These are phyloP conservation scores for Solenopsis invicta DNA, from an alignment of 1,140 invertebrate species.

Conservation along the genomic window DNA sequence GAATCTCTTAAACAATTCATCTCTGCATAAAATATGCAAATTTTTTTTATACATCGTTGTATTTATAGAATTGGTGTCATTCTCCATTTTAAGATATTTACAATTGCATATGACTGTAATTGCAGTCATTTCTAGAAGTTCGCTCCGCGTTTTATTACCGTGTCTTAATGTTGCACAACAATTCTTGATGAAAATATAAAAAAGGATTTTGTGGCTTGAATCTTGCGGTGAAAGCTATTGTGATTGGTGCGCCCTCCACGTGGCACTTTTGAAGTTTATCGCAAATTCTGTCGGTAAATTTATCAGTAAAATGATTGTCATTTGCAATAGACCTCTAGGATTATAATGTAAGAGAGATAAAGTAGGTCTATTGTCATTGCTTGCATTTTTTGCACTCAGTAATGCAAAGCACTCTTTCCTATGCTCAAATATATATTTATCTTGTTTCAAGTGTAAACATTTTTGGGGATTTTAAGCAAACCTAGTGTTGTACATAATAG, in stretches of 20 bases:
- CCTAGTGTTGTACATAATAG: not conserved
- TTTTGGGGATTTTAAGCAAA: too few species aligned
- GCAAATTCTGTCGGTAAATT: constrained; percentile 69
- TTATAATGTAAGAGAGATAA: not conserved
- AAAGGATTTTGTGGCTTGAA: constrained; percentile 12
- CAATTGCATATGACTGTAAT: not conserved
- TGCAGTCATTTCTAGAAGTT: not conserved
- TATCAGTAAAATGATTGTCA: not conserved
- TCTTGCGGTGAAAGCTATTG: constrained; percentile 41
- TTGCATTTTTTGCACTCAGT: too few species aligned
- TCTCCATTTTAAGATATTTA: not conserved
- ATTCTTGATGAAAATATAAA: constrained; percentile 29
- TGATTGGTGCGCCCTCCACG: constrained; percentile 67
- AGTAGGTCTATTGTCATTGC: not conserved
- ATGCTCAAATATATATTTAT: too few species aligned
- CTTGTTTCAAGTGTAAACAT: too few species aligned
- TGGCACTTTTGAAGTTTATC: constrained; percentile 56
- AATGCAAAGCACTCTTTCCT: not conserved
- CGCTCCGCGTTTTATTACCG: not conserved
- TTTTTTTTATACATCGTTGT: not conserved
- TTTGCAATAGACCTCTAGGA: not conserved
- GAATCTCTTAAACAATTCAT: not conserved
- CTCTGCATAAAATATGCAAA: not conserved
- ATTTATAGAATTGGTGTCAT: constrained; percentile 17
- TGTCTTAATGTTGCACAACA: constrained; percentile 19